A percentile compares a stretch with the other conserved stretches of the same genome.
Conservation (phyloP, 2,888 invertebrate species). For the Synergus laeviventris region DNA sequence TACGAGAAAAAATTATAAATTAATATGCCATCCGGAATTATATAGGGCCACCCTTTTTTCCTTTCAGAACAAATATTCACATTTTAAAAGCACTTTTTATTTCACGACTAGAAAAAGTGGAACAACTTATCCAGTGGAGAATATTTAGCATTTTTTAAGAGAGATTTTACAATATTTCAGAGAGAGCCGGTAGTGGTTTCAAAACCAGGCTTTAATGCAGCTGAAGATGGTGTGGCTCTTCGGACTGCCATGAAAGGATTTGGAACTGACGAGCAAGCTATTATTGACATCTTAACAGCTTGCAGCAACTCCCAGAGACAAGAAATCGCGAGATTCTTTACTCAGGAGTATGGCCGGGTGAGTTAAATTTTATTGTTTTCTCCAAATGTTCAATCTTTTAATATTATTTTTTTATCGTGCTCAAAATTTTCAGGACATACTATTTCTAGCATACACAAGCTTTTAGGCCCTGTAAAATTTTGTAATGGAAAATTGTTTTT, state of each 20-base stretch:
- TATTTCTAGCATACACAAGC: too few relatives aligned
- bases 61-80: neutral
- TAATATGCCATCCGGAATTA: neutral
- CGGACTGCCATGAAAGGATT: conserved; percentile 86
- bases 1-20: neutral
- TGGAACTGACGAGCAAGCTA: conserved; percentile 87
- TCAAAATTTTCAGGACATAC: too few relatives aligned
- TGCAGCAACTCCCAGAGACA: conserved; percentile 86
- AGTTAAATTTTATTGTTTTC: conserved; percentile 52
- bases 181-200: conserved; percentile 80
- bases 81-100: neutral
- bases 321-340: conserved; percentile 81
- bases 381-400: neutral
- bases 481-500: too few relatives aligned
- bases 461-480: too few relatives aligned
- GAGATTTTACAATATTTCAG: conserved; percentile 41
- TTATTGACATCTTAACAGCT: conserved; percentile 84
- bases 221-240: conserved; percentile 82
- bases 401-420: too few relatives aligned
- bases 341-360: conserved; percentile 80
- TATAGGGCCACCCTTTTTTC: neutral
- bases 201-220: conserved; percentile 80
- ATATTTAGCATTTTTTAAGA: neutral
- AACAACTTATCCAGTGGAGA: too few relatives aligned
- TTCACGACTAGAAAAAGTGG: too few relatives aligned